These are phyloP conservation scores for Xanthostigma xanthostigma DNA, from an alignment of 2,888 invertebrate genomes.

Conservation along the genomic window DNA sequence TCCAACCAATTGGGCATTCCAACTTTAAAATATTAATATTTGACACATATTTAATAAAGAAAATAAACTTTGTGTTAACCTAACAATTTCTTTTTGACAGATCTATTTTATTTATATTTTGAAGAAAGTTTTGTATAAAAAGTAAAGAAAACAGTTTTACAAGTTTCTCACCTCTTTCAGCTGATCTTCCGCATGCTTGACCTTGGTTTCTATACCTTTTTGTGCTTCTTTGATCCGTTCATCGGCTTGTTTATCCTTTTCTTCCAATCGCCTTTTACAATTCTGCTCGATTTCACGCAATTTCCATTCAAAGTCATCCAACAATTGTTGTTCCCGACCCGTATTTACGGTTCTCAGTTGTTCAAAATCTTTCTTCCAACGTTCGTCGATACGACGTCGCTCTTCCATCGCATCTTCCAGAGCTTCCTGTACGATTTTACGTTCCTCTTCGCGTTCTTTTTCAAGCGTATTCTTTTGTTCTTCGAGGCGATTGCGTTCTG, in stretches of 20 bases:
- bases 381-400: constrained; percentile 37
- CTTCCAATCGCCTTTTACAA: constrained; percentile 45
- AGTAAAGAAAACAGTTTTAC: too few relatives aligned
- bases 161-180: constrained; percentile 21
- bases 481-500: constrained; percentile 31
- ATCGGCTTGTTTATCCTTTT: constrained; percentile 41
- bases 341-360: constrained; percentile 49
- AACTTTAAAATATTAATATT: too few relatives aligned
- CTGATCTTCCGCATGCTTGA: constrained; percentile 26
- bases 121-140: too few relatives aligned
- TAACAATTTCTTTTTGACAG: too few relatives aligned
- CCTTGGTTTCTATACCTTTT: constrained; percentile 24
- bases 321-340: constrained; percentile 53
- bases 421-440: constrained; percentile 38
- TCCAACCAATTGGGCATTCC: too few relatives aligned
- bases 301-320: constrained; percentile 77
- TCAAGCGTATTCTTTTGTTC: constrained; percentile 24
- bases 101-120: too few relatives aligned
- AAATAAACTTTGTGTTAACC: too few relatives aligned
- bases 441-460: constrained; percentile 31
- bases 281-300: constrained; percentile 57
- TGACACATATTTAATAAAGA: too few relatives aligned
- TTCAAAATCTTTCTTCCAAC: constrained; percentile 55
- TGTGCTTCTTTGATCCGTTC: constrained; percentile 33
- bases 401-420: constrained; percentile 45